These are phyloP conservation scores for Ailurus styani DNA, from an alignment of 2,113 vertebrate genomes.

Conservation along the genomic window DNA sequence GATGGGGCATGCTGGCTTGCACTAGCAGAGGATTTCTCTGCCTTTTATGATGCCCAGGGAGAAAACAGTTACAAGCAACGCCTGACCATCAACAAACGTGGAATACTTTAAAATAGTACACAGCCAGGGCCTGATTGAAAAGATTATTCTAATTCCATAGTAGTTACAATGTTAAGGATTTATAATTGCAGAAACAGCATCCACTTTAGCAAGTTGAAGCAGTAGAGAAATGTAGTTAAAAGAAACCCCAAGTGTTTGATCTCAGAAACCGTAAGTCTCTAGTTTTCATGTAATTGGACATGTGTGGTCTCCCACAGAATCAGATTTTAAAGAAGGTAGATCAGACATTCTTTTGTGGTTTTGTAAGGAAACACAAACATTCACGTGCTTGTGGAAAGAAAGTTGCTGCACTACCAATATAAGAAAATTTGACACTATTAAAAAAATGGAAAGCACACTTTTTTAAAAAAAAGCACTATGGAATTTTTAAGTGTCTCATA, in stretches of 20 bases:
- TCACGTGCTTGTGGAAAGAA: background rate
- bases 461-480: background rate
- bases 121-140: too few species aligned
- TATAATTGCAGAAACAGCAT: background rate
- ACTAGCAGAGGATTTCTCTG: background rate
- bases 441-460: background rate
- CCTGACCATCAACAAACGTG: background rate
- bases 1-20: too few species aligned
- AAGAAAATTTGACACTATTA: background rate
- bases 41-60: background rate
- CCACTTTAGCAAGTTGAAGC: background rate
- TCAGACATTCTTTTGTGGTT: background rate
- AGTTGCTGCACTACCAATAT: background rate
- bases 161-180: background rate
- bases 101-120: too few species aligned
- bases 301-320: background rate
- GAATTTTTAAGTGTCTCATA: background rate
- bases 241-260: background rate
- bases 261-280: background rate
- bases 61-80: background rate
- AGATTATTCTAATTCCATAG: background rate
- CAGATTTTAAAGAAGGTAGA: background rate
- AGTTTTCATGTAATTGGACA: background rate
- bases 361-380: background rate
- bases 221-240: background rate